A percentile compares a stretch with the other conserved stretches of the same genome.
phyloP scores from a whole-genome alignment of 2,797 vertebrate genomes.

The Xenentodon cancila region DNA sequence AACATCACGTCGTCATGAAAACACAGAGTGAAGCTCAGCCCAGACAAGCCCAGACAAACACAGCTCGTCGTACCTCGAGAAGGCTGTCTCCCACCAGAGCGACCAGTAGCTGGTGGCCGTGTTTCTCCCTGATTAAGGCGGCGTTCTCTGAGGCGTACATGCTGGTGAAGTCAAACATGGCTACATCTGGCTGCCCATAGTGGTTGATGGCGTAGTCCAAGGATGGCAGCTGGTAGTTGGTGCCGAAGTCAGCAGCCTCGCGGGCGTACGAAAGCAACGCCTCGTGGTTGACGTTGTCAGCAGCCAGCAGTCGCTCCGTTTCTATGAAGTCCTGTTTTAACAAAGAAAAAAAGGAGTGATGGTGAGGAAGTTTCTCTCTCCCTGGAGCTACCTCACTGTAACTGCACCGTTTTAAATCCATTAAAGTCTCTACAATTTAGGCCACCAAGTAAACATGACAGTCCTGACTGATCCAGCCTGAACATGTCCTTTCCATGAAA shows the following conservation, averaged over 20 bases:
- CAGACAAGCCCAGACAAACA: background rate
- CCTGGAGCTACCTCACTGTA: no score
- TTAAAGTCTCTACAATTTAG: no score
- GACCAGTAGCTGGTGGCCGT: conserved; percentile 89
- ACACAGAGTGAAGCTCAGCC: background rate
- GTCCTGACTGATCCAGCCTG: no score
- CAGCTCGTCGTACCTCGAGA: conserved; percentile 86
- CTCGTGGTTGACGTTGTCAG: conserved; percentile 92
- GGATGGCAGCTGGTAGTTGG: conserved; percentile 95
- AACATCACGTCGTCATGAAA: conserved; percentile 7
- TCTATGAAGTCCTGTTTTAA: conserved; percentile 88
- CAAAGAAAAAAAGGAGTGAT: background rate
- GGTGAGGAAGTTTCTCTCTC: no score
- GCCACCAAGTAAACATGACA: no score
- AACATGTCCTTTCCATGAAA: no score
- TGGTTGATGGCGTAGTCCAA: conserved; percentile 97
- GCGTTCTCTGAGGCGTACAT: conserved; percentile 98
- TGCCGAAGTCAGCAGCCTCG: conserved; percentile 96
- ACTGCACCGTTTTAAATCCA: no score
- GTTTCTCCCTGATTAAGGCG: conserved; percentile 89
- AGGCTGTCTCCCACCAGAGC: conserved; percentile 95
- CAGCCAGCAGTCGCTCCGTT: conserved; percentile 90
- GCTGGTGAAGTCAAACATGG: conserved; percentile 98
- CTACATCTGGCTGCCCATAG: conserved; percentile 92
- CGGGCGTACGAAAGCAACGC: conserved; percentile 92